Percentiles rank a stretch among this genome's conserved stretches.
These are phyloP conservation scores for Epinotia brunnichana DNA, from an alignment of 2,888 invertebrate genomes.

Conservation along the genomic window DNA sequence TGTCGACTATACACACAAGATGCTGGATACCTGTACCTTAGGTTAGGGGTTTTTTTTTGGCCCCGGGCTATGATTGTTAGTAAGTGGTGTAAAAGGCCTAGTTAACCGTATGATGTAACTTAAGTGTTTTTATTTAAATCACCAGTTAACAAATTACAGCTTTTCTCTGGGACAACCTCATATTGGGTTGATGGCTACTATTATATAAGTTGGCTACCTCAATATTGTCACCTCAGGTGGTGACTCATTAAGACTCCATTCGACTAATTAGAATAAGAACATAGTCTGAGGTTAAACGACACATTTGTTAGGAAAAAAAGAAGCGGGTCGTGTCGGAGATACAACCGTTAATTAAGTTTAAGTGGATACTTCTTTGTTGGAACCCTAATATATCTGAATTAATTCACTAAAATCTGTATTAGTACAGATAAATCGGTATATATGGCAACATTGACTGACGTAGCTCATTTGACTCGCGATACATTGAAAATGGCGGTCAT, in stretches of 20 bases:
- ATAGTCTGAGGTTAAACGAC: too few relatives aligned
- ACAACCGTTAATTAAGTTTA: too few relatives aligned
- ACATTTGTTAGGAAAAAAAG: too few relatives aligned
- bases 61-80: not conserved
- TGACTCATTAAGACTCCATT: not conserved
- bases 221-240: slow-evolving; percentile 42
- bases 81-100: slow-evolving; percentile 33
- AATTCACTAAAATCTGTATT: too few relatives aligned
- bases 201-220: slow-evolving; percentile 52
- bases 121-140: slow-evolving; percentile 67
- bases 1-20: not conserved
- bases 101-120: slow-evolving; percentile 52
- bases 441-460: too few relatives aligned
- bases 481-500: too few relatives aligned
- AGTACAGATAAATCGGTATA: too few relatives aligned
- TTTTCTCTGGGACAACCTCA: slow-evolving; percentile 56
- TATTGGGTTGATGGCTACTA: slow-evolving; percentile 53
- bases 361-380: too few relatives aligned
- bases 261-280: not conserved
- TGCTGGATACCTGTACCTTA: not conserved
- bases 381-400: too few relatives aligned
- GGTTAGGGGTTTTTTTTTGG: not conserved
- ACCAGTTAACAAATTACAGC: slow-evolving; percentile 63
- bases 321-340: too few relatives aligned
- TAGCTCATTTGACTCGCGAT: too few relatives aligned